A percentile compares a stretch with the other conserved stretches of the same genome.
These are phyloP conservation scores for Drosophila sturtevanti DNA, from an alignment of 1,140 invertebrate species.

Conservation along the genomic window DNA sequence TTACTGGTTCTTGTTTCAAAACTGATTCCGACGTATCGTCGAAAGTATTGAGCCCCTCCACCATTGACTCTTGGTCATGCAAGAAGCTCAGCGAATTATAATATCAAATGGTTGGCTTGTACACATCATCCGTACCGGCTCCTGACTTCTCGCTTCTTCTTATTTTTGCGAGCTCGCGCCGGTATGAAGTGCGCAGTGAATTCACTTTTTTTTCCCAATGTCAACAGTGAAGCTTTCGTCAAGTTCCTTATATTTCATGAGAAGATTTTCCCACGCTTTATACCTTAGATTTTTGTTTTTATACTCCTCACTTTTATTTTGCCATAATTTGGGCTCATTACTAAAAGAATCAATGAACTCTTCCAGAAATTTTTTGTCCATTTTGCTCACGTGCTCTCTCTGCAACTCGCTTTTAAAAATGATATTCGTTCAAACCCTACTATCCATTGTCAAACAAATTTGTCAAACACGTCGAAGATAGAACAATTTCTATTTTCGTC, in stretches of 20 bases:
- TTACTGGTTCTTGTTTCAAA: conserved; percentile 4
- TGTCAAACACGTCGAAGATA: conserved; percentile 3
- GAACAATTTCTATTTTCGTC: background rate
- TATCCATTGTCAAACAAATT: no score
- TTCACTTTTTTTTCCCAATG: conserved; percentile 23
- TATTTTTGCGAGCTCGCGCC: conserved; percentile 18
- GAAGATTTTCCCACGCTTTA: conserved; percentile 6
- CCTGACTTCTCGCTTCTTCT: conserved; percentile 2
- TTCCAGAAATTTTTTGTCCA: conserved; percentile 7
- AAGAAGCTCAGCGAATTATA: background rate
- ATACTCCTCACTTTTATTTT: conserved; percentile 13
- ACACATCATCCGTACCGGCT: conserved; percentile 1
- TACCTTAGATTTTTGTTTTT: conserved; percentile 9
- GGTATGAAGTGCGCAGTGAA: conserved; percentile 11
- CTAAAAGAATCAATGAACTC: conserved; percentile 13
- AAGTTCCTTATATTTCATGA: conserved; percentile 6
- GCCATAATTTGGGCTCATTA: conserved; percentile 7
- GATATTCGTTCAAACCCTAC: conserved; percentile 7
- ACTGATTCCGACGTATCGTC: background rate
- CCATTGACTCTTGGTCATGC: no score
- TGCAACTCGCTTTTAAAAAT: conserved; percentile 5
- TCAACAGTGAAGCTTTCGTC: conserved; percentile 23
- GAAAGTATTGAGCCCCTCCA: conserved; percentile 13
- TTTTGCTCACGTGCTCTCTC: background rate
- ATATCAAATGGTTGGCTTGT: background rate